Evolutionary conservation across 2,888 invertebrate species (phyloP), one percentile per base, ranked within the genome.

Genomic region (Nomada lathburiana): DNA sequence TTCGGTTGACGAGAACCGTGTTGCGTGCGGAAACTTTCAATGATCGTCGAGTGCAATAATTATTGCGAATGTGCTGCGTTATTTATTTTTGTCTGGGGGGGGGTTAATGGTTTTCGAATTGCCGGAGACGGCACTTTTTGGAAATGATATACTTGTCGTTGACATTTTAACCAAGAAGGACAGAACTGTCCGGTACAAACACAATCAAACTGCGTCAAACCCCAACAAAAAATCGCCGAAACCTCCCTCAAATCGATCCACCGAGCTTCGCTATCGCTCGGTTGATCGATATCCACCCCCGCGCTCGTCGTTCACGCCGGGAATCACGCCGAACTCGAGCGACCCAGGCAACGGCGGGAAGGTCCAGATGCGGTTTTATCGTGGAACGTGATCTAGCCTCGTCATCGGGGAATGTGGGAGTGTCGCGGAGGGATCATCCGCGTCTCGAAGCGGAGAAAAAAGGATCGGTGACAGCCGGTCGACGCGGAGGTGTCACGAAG

Each of bases 321-420:
- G 77, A 60, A 85, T 86, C 72, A 68, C 50, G 16, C 60, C 69
- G 82, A 86, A 86, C 83, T 72, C 80, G 80, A 75, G 81, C 83
- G 83, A 83, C 86, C 73, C 75, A 67, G 47, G 47, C 16, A 47
- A 44, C 69, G 72, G 67, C 70, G 68, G 64, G 79, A 59, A 62
- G 76, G 73, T 71, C 85, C 80, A 79, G 80, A 87, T 84, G 80
- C 81, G 47, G 80, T 72, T 83, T 86, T 91, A 91, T 91, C 91
- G 86, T 73, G 76, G 64, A 80, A 76, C 76, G 78, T 84, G 89
- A 93, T 93, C 92, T 90, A 84, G 92, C 91, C 90, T 91, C 91
- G 93, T 93, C 93, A 93, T 93, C 88, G 90, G 91, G 88, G 93
- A 93, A 93, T 93, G 93, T 93, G 92, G 93, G 93, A 92, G 93